Conservation (phyloP, 1,140 invertebrate genomes). For the Ericerus pela region DNA sequence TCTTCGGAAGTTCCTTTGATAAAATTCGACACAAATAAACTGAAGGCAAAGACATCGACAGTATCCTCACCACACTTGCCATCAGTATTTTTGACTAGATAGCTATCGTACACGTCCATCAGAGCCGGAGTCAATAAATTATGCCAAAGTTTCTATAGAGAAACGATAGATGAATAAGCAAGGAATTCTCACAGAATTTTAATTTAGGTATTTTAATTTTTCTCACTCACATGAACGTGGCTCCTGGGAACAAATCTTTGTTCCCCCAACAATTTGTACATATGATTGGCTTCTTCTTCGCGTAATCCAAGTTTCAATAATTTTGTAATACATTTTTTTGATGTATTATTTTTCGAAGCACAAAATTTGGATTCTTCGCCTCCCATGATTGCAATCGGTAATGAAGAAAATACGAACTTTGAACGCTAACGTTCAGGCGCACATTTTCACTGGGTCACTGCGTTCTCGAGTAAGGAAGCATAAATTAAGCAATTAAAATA, state of each 20-base stretch:
- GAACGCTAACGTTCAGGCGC: too few species aligned
- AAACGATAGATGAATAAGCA: not conserved
- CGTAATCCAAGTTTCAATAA: slow-evolving; percentile 7
- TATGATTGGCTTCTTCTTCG: not conserved
- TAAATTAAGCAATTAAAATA: too few species aligned
- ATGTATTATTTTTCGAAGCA: slow-evolving; percentile 6
- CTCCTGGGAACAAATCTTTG: not conserved
- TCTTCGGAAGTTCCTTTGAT: not conserved
- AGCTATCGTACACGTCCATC: not conserved
- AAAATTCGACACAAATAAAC: not conserved
- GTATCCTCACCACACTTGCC: not conserved
- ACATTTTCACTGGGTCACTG: too few species aligned
- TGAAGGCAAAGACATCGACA: not conserved
- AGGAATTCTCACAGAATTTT: too few species aligned
- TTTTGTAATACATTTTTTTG: not conserved
- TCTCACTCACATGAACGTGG: not conserved
- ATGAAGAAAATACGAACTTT: too few species aligned
- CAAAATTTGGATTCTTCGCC: not conserved
- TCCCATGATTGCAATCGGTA: not conserved
- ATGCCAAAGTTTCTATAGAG: not conserved
- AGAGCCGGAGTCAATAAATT: not conserved
- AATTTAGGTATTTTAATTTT: too few species aligned
- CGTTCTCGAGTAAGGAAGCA: too few species aligned
- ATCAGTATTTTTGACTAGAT: not conserved
- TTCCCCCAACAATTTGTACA: not conserved